phyloP scores from a whole-genome alignment of 2,113 vertebrate species.

The Ailuropoda melanoleuca region DNA sequence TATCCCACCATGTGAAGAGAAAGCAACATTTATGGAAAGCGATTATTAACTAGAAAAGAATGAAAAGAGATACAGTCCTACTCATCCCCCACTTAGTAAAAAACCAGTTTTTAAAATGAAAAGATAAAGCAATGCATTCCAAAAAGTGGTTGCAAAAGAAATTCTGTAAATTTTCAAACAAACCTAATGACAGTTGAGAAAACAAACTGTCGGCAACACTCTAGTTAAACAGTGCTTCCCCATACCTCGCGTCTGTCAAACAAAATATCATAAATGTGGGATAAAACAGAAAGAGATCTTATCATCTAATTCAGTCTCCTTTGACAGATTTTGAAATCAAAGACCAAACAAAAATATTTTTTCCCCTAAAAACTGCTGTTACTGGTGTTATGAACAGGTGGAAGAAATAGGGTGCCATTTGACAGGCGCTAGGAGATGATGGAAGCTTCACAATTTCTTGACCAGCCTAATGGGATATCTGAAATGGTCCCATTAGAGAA shows the following conservation, averaged over 20 bases:
- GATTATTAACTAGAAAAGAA: constrained; percentile 44
- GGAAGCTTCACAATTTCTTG: not conserved
- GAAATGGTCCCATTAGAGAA: not conserved
- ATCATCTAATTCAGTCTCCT: not conserved
- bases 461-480: not conserved
- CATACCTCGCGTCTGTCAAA: not conserved
- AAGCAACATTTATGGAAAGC: constrained; percentile 54
- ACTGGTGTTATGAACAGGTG: not conserved
- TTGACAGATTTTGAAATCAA: constrained; percentile 13
- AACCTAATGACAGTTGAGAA: constrained; percentile 18
- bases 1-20: constrained; percentile 28
- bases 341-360: not conserved
- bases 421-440: not conserved
- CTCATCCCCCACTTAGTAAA: not conserved
- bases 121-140: not conserved
- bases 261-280: not conserved
- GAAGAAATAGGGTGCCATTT: not conserved
- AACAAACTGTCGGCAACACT: constrained; percentile 13
- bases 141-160: constrained; percentile 30
- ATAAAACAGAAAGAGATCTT: not conserved
- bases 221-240: not conserved
- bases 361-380: not conserved
- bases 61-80: constrained; percentile 41
- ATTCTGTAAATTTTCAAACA: not conserved
- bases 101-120: constrained; percentile 9